A percentile compares a stretch with the other conserved stretches of the same genome.
phyloP scores from a whole-genome alignment of 2,113 vertebrate genomes.

The Dipodomys ordii region DNA sequence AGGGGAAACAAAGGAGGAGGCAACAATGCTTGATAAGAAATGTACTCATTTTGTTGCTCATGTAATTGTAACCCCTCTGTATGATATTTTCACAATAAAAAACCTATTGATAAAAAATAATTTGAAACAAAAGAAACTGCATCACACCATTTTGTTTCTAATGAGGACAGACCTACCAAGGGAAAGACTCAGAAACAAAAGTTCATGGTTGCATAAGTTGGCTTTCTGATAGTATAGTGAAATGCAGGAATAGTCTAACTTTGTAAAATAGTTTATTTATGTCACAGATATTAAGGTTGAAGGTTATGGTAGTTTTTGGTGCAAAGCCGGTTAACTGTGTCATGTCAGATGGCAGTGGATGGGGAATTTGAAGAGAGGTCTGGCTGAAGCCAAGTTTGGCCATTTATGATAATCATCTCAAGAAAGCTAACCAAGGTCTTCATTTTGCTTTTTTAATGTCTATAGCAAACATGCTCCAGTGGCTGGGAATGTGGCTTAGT shows the following conservation, averaged over 20 bases:
- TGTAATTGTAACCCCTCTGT: too few species aligned
- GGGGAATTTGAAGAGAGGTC: not conserved
- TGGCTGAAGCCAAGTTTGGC: not conserved
- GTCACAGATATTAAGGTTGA: not conserved
- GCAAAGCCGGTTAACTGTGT: not conserved
- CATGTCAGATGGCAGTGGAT: not conserved
- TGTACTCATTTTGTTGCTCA: too few species aligned
- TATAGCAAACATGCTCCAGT: not conserved
- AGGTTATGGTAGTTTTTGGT: not conserved
- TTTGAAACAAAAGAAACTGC: constrained; percentile 31
- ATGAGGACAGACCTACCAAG: not conserved
- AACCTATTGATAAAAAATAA: too few species aligned
- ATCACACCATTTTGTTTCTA: not conserved
- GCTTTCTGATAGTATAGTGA: not conserved
- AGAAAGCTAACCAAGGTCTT: not conserved
- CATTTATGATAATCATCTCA: not conserved
- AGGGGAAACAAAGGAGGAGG: too few species aligned
- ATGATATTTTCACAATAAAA: too few species aligned
- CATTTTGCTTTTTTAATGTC: not conserved
- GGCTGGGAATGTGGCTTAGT: too few species aligned
- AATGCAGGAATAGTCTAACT: not conserved
- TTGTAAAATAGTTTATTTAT: not conserved
- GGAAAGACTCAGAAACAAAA: not conserved
- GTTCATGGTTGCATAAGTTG: not conserved
- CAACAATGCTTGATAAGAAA: too few species aligned